Conservation (phyloP, 2,888 invertebrate genomes). For the Asteroscopus sphinx region DNA sequence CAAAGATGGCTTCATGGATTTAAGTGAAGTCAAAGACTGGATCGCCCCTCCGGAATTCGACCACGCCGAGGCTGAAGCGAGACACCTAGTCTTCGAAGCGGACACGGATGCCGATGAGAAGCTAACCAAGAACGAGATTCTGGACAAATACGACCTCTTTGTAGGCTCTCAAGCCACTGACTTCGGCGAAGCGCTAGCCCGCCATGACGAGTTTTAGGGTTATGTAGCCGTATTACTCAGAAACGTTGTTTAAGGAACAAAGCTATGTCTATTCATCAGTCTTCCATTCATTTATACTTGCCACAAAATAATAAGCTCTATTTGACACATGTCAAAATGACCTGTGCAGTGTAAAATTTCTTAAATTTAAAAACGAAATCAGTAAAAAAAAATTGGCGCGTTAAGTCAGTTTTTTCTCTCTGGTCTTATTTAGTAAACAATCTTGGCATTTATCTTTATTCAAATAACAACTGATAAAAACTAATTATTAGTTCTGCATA, state of each 20-base stretch:
- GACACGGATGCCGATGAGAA: constrained; percentile 97
- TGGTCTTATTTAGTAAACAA: no score
- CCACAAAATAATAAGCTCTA: no score
- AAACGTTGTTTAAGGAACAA: constrained; percentile 20
- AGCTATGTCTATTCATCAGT: no score
- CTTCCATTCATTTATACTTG: constrained; percentile 36
- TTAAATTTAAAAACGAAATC: no score
- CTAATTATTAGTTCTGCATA: no score
- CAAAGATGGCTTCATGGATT: constrained; percentile 97
- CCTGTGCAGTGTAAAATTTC: no score
- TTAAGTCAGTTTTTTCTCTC: no score
- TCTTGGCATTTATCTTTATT: no score
- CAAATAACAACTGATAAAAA: no score
- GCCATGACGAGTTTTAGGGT: constrained; percentile 98
- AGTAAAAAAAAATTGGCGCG: no score
- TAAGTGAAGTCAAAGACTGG: constrained; percentile 97
- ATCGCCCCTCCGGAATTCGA: constrained; percentile 98
- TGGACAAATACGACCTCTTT: constrained; percentile 98
- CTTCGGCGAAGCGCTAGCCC: constrained; percentile 98
- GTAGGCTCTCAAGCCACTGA: constrained; percentile 99
- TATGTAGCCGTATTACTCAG: constrained; percentile 5
- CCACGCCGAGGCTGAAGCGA: constrained; percentile 98
- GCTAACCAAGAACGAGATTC: constrained; percentile 96
- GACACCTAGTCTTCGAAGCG: constrained; percentile 98
- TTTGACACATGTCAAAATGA: no score